Base-by-base conservation (phyloP, 2,888 invertebrate species). In the Acleris laterana region DNA sequence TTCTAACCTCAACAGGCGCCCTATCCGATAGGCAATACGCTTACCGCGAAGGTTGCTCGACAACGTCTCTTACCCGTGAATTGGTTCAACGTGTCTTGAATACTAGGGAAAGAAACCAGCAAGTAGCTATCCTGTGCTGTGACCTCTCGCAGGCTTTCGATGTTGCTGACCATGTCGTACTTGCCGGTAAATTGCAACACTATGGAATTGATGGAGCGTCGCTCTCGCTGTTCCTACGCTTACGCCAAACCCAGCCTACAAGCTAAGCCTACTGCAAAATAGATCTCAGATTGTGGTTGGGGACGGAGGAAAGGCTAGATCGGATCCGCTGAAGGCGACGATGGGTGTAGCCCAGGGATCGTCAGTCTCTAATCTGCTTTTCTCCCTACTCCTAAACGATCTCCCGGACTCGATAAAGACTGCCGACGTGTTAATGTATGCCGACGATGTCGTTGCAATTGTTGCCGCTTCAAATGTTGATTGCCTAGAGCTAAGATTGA, bases 71-170 rank as follows among this genome's bases (percentile, higher is more conserved):
- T n/a, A n/a, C n/a, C n/a, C 42, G 13, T 11, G 42, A 42, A 16
- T 16, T 42, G 9, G 44, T 44, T 16, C 44, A 11, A 44, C 44
- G 42, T 11, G 16, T 42, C 5, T 11, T 1, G n/a, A 16, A 6
- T 16, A 13, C 42, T 11, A 6, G 56, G 6, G 65, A 66, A 25
- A 9, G 25, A 1, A 51, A 51, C 9, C 50, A 51, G 48, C 48
- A 66, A 19, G 56, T 66, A 3, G 65, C 65, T 11, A 19, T 66
- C 7, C 22, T 66, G 2, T 66, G 49, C 51, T 61, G 65, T 38
- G 66, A 66, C 48, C 61, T 66, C 56, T 61, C 66, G 1, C 62
- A 62, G 25, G 67, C 62, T 1, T 67, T 62, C n/a, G 62, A 67
- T 53, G 67, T 67, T 22, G 67, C 67, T n/a, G 58, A 67, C 17